Percentiles rank a stretch among this genome's conserved stretches.
Evolutionary conservation across 2,113 vertebrate genomes (phyloP).

Genomic region (Caretta caretta): DNA sequence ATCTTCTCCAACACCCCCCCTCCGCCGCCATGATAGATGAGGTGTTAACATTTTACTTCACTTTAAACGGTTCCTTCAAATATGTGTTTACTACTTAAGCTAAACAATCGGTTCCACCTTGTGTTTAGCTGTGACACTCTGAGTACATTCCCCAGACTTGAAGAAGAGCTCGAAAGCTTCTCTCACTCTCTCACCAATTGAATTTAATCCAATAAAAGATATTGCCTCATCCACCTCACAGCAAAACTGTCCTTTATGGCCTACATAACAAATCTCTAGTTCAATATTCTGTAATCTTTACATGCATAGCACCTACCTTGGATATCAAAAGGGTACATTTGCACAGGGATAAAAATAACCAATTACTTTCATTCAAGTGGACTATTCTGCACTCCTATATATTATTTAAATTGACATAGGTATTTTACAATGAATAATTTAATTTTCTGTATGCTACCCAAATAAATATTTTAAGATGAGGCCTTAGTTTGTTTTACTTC

Average conservation of each 20-base stretch:
- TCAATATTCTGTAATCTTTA: neutral
- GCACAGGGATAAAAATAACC: neutral
- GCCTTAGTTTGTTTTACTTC: neutral
- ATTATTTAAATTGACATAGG: neutral
- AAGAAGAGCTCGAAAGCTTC: neutral
- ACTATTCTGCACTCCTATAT: neutral
- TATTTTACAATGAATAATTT: conserved; percentile 29
- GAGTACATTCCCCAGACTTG: neutral
- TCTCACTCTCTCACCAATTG: neutral
- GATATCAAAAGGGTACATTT: neutral
- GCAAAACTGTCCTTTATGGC: neutral
- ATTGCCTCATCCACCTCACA: neutral
- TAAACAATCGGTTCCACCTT: neutral
- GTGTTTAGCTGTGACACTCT: neutral
- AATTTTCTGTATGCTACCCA: neutral
- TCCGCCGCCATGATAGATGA: too few relatives aligned
- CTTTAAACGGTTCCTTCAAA: neutral
- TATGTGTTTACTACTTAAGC: neutral
- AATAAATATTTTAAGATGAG: neutral
- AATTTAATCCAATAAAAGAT: neutral
- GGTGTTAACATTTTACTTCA: neutral
- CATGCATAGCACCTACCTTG: neutral
- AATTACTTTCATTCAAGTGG: neutral
- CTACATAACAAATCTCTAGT: neutral
- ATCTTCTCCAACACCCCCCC: too few relatives aligned